Evolutionary conservation across 1,140 invertebrate genomes (phyloP).

Genomic region (Gryllus bimaculatus): DNA sequence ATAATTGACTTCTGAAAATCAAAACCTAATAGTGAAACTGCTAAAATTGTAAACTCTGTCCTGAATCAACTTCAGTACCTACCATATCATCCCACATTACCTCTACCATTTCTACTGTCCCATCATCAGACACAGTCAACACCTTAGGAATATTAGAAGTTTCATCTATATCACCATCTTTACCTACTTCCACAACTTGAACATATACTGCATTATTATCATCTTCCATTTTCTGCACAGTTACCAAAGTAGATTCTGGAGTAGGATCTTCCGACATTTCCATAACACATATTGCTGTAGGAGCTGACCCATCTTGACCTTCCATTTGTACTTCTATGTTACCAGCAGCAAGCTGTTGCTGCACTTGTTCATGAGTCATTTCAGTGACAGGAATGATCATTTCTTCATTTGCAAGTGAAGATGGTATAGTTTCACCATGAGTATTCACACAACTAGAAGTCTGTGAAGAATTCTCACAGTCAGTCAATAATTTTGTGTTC

Average conservation of each 20-base stretch:
- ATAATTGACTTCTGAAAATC: not conserved
- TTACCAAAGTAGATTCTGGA: slow-evolving; percentile 5
- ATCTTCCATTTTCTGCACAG: slow-evolving; percentile 25
- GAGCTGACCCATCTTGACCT: slow-evolving; percentile 5
- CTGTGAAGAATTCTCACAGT: not conserved
- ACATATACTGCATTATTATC: slow-evolving; percentile 26
- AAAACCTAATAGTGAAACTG: not conserved
- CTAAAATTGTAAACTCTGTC: not conserved
- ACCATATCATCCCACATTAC: slow-evolving; percentile 28
- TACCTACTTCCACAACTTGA: slow-evolving; percentile 25
- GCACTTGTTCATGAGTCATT: not conserved
- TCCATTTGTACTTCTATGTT: slow-evolving; percentile 11
- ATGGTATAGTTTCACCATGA: not conserved
- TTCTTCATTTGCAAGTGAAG: not conserved
- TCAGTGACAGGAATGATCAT: slow-evolving; percentile 8
- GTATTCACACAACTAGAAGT: not conserved
- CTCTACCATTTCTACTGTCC: slow-evolving; percentile 30
- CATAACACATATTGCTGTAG: slow-evolving; percentile 18
- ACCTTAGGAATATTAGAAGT: slow-evolving; percentile 22
- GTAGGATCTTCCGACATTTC: slow-evolving; percentile 15
- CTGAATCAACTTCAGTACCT: slow-evolving; percentile 1
- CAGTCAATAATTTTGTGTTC: not conserved
- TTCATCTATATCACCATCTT: slow-evolving; percentile 16
- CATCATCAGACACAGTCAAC: slow-evolving; percentile 27
- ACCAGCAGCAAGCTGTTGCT: slow-evolving; percentile 6